Conservation (phyloP, 2,113 vertebrate species). For the Collichthys lucidus region DNA sequence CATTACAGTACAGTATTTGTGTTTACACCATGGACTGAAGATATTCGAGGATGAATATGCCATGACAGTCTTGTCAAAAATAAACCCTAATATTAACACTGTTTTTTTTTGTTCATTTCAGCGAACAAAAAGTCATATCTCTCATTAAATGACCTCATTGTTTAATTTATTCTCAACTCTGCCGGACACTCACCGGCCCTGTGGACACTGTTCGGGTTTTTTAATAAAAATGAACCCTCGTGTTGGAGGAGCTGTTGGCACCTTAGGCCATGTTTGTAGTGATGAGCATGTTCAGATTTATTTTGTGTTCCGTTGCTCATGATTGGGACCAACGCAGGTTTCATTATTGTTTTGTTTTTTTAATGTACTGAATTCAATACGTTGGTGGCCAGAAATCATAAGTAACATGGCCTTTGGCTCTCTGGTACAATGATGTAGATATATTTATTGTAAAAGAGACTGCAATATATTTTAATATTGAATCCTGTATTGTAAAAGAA, state of each 20-base stretch:
- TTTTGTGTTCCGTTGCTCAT: conserved; percentile 10
- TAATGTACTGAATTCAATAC: neutral
- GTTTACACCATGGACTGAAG: conserved; percentile 54
- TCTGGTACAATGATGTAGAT: neutral
- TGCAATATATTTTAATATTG: conserved; percentile 9
- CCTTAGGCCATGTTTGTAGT: conserved; percentile 25
- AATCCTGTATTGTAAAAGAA: conserved; percentile 4
- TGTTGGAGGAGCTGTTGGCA: conserved; percentile 41
- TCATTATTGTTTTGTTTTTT: too few relatives aligned
- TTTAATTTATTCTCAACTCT: conserved; percentile 30
- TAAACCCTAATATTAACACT: conserved; percentile 33
- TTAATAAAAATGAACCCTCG: conserved; percentile 11
- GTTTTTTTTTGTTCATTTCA: conserved; percentile 16
- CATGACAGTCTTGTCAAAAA: conserved; percentile 39
- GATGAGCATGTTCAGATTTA: conserved; percentile 19
- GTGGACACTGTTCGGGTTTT: conserved; percentile 35
- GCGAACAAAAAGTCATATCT: conserved; percentile 35
- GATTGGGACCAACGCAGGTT: conserved; percentile 2
- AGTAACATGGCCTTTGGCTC: neutral
- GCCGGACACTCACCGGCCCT: conserved; percentile 10
- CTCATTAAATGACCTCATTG: conserved; percentile 21
- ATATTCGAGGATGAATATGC: conserved; percentile 65
- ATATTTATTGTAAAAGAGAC: conserved; percentile 27
- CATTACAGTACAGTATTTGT: conserved; percentile 77
- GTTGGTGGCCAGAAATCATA: neutral